Evolutionary conservation across 64 coral and sea anemone genomes (phyloP).

Genomic region (Platygyra sinensis): DNA sequence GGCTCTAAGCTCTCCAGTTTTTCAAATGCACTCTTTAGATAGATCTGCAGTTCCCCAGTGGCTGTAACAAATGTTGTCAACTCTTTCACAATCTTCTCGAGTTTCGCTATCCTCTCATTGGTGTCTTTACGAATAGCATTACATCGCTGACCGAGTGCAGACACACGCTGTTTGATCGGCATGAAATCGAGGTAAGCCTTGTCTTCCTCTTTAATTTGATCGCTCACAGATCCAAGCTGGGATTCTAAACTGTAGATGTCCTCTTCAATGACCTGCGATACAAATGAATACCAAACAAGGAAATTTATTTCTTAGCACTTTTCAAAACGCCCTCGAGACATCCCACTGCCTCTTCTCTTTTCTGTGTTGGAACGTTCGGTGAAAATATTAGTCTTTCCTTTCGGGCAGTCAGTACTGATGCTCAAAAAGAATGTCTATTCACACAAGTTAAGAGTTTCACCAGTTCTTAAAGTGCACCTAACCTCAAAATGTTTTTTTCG

Average conservation of each 20-base stretch:
- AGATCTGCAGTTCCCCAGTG: constrained; percentile 63
- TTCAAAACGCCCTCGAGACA: too few species aligned
- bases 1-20: constrained; percentile 69
- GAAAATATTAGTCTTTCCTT: too few species aligned
- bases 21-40: constrained; percentile 45
- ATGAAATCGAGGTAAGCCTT: constrained; percentile 67
- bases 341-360: too few species aligned
- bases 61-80: constrained; percentile 52
- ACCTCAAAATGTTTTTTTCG: too few species aligned
- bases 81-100: constrained; percentile 62
- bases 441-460: too few species aligned
- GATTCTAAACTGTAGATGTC: constrained; percentile 52
- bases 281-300: neutral
- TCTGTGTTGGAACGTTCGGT: too few species aligned
- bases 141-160: constrained; percentile 54
- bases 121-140: constrained; percentile 36
- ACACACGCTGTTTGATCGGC: constrained; percentile 79
- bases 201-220: constrained; percentile 72
- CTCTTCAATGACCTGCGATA: constrained; percentile 45
- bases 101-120: constrained; percentile 39
- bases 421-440: too few species aligned
- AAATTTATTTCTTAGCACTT: neutral
- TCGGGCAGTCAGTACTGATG: too few species aligned
- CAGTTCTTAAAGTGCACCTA: too few species aligned
- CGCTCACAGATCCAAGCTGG: constrained; percentile 45